These are phyloP conservation scores for Notolepis coatsorum DNA, from an alignment of 2,797 vertebrate species.

Conservation along the genomic window DNA sequence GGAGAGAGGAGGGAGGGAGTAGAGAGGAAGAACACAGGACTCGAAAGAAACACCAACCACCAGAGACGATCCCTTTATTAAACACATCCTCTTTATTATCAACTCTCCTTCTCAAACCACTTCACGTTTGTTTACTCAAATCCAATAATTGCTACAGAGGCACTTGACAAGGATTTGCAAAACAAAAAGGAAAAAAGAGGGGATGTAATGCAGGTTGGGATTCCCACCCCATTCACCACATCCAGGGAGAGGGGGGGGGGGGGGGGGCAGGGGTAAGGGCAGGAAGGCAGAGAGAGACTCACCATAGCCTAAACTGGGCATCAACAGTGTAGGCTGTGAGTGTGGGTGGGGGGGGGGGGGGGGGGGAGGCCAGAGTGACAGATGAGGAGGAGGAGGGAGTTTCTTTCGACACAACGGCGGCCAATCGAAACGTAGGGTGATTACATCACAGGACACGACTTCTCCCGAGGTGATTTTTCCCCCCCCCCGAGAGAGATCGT, in stretches of 20 bases:
- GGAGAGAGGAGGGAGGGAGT: slow-evolving; percentile 7
- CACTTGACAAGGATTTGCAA: slow-evolving; percentile 80
- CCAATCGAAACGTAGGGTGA: slow-evolving; percentile 5
- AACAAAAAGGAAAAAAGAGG: slow-evolving; percentile 40
- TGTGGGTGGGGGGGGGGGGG: slow-evolving; percentile 18
- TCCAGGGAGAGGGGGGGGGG: slow-evolving; percentile 39
- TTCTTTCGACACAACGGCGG: background rate
- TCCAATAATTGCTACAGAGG: slow-evolving; percentile 81
- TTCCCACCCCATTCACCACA: slow-evolving; percentile 27
- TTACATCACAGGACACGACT: background rate
- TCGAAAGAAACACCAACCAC: slow-evolving; percentile 84
- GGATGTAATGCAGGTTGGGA: slow-evolving; percentile 45
- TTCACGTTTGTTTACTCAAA: slow-evolving; percentile 72
- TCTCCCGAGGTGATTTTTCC: background rate
- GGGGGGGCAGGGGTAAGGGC: slow-evolving; percentile 24
- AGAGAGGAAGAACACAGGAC: slow-evolving; percentile 67
- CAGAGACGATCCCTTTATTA: slow-evolving; percentile 82
- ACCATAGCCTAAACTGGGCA: slow-evolving; percentile 42
- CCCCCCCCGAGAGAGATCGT: too few species aligned
- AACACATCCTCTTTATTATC: slow-evolving; percentile 83
- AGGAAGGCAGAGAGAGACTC: slow-evolving; percentile 29
- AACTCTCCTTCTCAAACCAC: slow-evolving; percentile 62
- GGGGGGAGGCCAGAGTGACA: slow-evolving; percentile 61
- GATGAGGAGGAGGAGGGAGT: background rate
- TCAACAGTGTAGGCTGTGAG: slow-evolving; percentile 45